A percentile compares a stretch with the other conserved stretches of the same genome.
Evolutionary conservation across 2,113 vertebrate species (phyloP).

Genomic region (Pitta sordida): DNA sequence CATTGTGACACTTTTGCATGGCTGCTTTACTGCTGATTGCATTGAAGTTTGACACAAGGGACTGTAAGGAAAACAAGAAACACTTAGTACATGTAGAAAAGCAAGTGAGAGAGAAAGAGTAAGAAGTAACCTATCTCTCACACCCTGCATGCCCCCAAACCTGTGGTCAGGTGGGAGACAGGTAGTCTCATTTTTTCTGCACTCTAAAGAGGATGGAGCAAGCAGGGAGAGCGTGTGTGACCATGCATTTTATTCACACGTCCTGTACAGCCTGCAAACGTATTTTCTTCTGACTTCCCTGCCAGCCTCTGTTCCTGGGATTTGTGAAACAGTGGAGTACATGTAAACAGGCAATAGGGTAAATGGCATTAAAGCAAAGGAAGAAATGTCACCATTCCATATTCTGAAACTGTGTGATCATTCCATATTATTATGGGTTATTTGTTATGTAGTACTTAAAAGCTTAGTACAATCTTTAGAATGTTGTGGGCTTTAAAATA

Average conservation of each 20-base stretch:
- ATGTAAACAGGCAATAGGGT: not conserved
- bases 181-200: not conserved
- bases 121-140: not conserved
- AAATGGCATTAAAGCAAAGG: not conserved
- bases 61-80: not conserved
- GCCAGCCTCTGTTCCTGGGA: not conserved
- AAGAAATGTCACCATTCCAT: not conserved
- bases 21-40: not conserved
- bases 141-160: not conserved
- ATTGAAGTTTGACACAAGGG: not conserved
- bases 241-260: not conserved
- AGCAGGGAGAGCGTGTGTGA: not conserved
- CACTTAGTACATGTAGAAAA: not conserved
- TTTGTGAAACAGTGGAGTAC: not conserved
- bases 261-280: not conserved
- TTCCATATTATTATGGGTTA: not conserved
- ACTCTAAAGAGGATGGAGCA: not conserved
- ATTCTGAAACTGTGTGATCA: not conserved
- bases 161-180: not conserved
- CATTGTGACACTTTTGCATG: not conserved
- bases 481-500: not conserved
- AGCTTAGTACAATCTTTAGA: not conserved
- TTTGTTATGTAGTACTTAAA: not conserved
- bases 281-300: not conserved
- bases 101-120: not conserved